phyloP scores from a whole-genome alignment of 2,797 vertebrate genomes.

The Myiotriccus ornatus region DNA sequence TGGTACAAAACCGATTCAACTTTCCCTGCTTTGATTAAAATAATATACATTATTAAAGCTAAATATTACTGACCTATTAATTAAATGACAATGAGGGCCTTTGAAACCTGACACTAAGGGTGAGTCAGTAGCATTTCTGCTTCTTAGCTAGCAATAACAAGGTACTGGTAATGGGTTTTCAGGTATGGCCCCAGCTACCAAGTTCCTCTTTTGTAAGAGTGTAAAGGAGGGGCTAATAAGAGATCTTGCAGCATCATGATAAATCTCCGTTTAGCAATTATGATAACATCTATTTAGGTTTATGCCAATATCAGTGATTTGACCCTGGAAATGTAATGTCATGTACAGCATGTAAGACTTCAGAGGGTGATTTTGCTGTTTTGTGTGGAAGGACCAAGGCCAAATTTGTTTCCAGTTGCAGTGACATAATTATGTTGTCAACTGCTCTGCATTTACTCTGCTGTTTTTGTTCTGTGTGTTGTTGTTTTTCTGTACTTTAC shows the following conservation, averaged over 20 bases:
- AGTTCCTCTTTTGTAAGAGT: neutral
- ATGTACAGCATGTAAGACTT: rapidly evolving
- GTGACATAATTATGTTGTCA: neutral
- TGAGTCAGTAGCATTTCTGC: neutral
- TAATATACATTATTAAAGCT: neutral
- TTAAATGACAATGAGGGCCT: neutral
- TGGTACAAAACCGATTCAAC: neutral
- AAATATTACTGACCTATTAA: neutral
- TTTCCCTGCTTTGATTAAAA: neutral
- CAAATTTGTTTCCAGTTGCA: neutral
- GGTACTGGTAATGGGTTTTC: neutral
- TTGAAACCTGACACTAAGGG: neutral
- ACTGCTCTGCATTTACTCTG: neutral
- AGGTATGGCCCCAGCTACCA: neutral
- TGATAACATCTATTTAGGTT: neutral
- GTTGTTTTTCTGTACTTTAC: neutral
- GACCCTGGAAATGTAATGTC: neutral
- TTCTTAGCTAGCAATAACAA: neutral
- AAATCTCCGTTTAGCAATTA: neutral
- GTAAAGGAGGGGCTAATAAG: neutral
- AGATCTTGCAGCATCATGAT: neutral
- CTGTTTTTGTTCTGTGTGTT: neutral
- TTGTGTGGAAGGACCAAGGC: neutral
- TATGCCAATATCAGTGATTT: neutral
- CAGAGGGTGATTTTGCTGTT: neutral